Evolutionary conservation across 92 coral and sea anemone species (phyloP).

Genomic region (Palythoa caribaeorum): DNA sequence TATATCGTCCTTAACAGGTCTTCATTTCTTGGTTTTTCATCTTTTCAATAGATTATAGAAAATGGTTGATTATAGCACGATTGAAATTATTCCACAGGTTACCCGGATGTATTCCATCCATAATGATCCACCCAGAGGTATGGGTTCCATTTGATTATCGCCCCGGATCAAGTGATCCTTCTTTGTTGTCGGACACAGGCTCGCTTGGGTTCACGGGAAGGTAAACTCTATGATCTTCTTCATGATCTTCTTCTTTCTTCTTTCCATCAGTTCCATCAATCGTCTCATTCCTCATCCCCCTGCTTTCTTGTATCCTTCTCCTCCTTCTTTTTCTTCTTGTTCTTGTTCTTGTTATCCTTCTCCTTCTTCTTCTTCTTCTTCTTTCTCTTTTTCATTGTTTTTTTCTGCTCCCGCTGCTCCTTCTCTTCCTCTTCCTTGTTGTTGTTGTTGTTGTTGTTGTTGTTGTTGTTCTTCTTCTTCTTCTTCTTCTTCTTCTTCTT

Average conservation of each 20-base stretch:
- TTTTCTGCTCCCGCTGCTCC: neutral
- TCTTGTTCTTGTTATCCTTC: neutral
- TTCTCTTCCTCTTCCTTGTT: neutral
- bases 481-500: no score
- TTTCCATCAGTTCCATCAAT: no score
- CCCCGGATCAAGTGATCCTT: slow-evolving; percentile 2
- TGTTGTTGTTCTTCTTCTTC: neutral
- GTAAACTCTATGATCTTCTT: slow-evolving; percentile 11
- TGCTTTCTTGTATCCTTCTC: no score
- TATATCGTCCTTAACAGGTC: no score
- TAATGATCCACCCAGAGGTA: slow-evolving; percentile 74
- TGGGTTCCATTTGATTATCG: slow-evolving; percentile 74
- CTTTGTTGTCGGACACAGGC: slow-evolving; percentile 61
- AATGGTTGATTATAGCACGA: no score
- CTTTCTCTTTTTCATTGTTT: neutral
- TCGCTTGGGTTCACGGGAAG: slow-evolving; percentile 78
- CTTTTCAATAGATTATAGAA: no score
- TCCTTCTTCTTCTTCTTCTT: neutral
- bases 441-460: no score
- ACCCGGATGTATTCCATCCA: slow-evolving; percentile 56
- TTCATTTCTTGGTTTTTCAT: no score
- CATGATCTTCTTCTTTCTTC: neutral
- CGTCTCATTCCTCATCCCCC: no score
- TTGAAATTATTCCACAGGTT: slow-evolving; percentile 22
- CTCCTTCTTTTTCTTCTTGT: neutral